Conservation (phyloP, 1,140 invertebrate genomes). For the Agrypnia vestita region DNA sequence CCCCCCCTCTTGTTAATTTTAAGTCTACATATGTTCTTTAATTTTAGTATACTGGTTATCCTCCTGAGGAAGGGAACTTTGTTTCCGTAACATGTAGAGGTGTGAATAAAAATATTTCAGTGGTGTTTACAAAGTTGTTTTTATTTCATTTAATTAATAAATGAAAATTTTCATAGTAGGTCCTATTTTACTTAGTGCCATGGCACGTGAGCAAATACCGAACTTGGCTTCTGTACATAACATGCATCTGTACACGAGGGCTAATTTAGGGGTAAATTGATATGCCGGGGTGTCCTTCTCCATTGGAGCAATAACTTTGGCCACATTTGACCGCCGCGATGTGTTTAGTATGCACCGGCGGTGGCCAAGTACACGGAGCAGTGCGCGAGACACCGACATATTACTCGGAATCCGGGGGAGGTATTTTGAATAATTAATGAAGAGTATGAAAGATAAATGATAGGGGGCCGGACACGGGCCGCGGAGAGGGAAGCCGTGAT, state of each 20-base stretch:
- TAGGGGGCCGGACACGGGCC: conserved; percentile 44
- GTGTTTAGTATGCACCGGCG: conserved; percentile 56
- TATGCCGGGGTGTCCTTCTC: conserved; percentile 5
- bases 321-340: conserved; percentile 30
- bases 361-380: conserved; percentile 24
- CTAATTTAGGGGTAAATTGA: neutral
- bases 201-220: neutral
- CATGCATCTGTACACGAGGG: conserved; percentile 2
- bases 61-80: too few relatives aligned
- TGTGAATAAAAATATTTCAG: too few relatives aligned
- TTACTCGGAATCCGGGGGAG: conserved; percentile 54
- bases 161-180: too few relatives aligned
- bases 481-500: conserved; percentile 33
- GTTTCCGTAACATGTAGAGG: too few relatives aligned
- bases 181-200: too few relatives aligned
- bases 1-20: too few relatives aligned
- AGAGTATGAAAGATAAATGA: conserved; percentile 59
- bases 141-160: too few relatives aligned
- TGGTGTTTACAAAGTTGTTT: too few relatives aligned
- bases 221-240: neutral
- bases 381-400: conserved; percentile 57
- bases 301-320: conserved; percentile 10
- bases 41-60: too few relatives aligned
- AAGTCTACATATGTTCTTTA: too few relatives aligned
- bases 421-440: conserved; percentile 61